Base-by-base conservation (phyloP, 2,797 vertebrate genomes). In the Acipenser ruthenus region DNA sequence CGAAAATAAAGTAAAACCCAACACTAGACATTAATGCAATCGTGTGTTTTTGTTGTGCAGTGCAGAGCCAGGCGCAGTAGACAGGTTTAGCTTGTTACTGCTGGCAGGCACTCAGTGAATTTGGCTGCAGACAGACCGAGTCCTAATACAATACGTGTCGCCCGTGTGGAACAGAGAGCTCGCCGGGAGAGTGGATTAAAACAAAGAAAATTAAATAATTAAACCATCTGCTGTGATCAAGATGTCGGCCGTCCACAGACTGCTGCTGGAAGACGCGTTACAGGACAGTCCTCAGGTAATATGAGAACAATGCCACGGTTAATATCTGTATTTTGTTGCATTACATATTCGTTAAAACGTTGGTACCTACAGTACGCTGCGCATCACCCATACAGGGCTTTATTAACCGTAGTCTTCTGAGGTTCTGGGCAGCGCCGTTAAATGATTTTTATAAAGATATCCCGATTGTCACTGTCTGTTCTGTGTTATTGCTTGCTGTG, bases 221-320 rank as follows among this genome's bases (percentile, higher is more conserved):
- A 72, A 82, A 76, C 69, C 76, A 47, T 71, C 63, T n/a, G 63
- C 70, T 72, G 77, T 77, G 71, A 63, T 75, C 91, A 86, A 89
- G 84, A 98, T 99, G 96, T 95, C 96, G 72, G 91, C 93, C 80
- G 93, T 96, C 67, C 95, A 97, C 80, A 97, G 91, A 77, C 88
- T 99, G 75, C 91, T 96, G 50, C 80, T 99, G 75, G 96, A 99
- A 80, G 95, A 99, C 64, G 94, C 95, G 52, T 75, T 98, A 74
- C 94, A 94, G 78, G 95, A 99, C 85, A 99, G 95, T 84, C 95
- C 95, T 68, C 95, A 99, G 95, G 96, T 98, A 94, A 77, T 83
- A 15, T 1, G n/a, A 37, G 37, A 37, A 37, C 37, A 37, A 37
- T 37, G 37, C 37, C 37, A 37, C 37, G 37, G 3, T 37, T 37